phyloP scores from a whole-genome alignment of 2,797 vertebrate genomes.

The Pachyuromys duprasi region DNA sequence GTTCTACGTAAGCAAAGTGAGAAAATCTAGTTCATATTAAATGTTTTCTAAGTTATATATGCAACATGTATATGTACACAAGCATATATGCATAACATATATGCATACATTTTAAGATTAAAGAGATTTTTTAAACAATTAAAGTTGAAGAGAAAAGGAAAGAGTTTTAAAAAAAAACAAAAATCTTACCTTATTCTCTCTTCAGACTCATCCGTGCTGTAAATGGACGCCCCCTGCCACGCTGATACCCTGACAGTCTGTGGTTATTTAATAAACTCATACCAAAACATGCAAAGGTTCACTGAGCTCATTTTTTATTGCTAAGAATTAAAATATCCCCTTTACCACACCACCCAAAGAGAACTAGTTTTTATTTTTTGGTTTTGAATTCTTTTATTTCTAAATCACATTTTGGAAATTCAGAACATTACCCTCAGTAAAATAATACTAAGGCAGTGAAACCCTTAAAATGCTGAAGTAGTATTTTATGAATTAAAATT shows the following conservation, averaged over 20 bases:
- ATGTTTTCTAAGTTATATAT: slow-evolving; percentile 76
- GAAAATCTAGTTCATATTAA: slow-evolving; percentile 70
- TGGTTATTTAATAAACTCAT: slow-evolving; percentile 94
- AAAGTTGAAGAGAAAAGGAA: slow-evolving; percentile 85
- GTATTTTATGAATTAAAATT: not conserved
- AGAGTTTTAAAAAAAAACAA: slow-evolving; percentile 80
- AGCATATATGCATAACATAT: not conserved
- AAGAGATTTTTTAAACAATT: slow-evolving; percentile 72
- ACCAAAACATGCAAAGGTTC: slow-evolving; percentile 99
- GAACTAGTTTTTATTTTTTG: slow-evolving; percentile 66
- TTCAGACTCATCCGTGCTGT: slow-evolving; percentile 99
- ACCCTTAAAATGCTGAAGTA: slow-evolving; percentile 86
- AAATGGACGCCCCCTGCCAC: slow-evolving; percentile 99
- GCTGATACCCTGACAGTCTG: slow-evolving; percentile 94
- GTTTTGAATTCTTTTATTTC: slow-evolving; percentile 69
- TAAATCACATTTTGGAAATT: slow-evolving; percentile 77
- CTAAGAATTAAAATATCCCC: slow-evolving; percentile 82
- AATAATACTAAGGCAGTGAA: slow-evolving; percentile 83
- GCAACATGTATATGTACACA: not conserved
- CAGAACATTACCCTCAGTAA: slow-evolving; percentile 77
- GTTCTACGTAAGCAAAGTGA: slow-evolving; percentile 81
- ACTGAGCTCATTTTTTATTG: slow-evolving; percentile 91
- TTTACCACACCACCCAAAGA: slow-evolving; percentile 83
- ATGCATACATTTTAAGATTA: slow-evolving; percentile 64
- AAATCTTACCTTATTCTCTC: slow-evolving; percentile 96